A percentile compares a stretch with the other conserved stretches of the same genome.
Evolutionary conservation across 1,140 invertebrate genomes (phyloP).

Genomic region (Drosophila varians): DNA sequence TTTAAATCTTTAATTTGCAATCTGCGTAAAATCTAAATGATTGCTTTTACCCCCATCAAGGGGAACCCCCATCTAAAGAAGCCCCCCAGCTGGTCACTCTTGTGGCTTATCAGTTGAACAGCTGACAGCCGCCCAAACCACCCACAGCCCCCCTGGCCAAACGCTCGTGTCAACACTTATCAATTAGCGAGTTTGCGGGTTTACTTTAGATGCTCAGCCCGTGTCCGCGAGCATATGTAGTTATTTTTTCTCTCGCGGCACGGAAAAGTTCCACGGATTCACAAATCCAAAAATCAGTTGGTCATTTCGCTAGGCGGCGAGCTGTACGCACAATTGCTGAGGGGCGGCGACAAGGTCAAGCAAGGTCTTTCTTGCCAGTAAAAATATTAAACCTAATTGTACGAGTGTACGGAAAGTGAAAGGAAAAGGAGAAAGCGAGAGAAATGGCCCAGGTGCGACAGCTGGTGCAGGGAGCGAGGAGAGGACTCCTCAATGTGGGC

Average conservation of each 20-base stretch:
- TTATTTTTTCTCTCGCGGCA: conserved; percentile 24
- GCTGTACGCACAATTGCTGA: conserved; percentile 19
- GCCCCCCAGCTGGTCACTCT: conserved; percentile 6
- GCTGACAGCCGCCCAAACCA: conserved; percentile 13
- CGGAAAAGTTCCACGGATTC: conserved; percentile 38
- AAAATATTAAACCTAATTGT: conserved; percentile 8
- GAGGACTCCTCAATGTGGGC: conserved; percentile 10
- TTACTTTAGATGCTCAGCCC: conserved; percentile 11
- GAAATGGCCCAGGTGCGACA: conserved; percentile 51
- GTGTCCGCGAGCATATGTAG: conserved; percentile 25
- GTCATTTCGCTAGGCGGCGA: conserved; percentile 25
- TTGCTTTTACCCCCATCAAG: no score
- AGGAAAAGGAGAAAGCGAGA: conserved; percentile 15
- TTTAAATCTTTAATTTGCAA: no score
- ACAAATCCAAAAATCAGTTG: conserved; percentile 22
- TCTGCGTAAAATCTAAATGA: no score
- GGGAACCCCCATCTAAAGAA: neutral
- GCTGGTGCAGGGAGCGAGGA: conserved; percentile 19
- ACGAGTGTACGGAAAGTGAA: conserved; percentile 21
- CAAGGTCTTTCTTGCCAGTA: conserved; percentile 58
- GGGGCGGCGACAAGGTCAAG: conserved; percentile 58
- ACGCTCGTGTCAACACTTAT: conserved; percentile 21
- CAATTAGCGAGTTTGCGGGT: conserved; percentile 47
- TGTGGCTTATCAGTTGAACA: conserved; percentile 33
- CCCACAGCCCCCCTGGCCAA: neutral